phyloP scores from a whole-genome alignment of 2,797 vertebrate species.

The Xiphorhynchus erythropygius region DNA sequence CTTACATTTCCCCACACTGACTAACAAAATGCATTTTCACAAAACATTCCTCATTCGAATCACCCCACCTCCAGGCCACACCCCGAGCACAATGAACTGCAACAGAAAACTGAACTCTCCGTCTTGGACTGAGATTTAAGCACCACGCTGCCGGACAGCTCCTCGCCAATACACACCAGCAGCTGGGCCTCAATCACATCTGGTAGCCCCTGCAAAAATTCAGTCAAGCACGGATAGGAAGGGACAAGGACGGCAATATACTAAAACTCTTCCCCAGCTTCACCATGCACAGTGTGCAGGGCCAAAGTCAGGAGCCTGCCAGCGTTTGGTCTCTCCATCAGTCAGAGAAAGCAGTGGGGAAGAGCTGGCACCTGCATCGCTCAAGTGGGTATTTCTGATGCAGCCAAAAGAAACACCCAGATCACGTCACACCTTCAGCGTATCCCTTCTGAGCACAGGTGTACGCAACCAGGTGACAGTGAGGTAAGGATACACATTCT shows the following conservation, averaged over 20 bases:
- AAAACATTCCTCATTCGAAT: neutral
- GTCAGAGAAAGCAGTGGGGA: neutral
- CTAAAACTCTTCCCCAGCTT: neutral
- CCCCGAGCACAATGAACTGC: neutral
- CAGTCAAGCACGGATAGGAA: neutral
- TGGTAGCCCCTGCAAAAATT: neutral
- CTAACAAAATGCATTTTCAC: neutral
- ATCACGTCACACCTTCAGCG: neutral
- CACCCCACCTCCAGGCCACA: slow-evolving; percentile 17
- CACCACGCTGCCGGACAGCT: neutral
- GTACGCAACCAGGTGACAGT: neutral
- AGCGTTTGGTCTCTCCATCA: neutral
- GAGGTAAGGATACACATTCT: neutral
- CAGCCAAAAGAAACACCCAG: neutral
- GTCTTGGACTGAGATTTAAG: neutral
- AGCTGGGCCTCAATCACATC: slow-evolving; percentile 9
- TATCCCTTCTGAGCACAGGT: neutral
- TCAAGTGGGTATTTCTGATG: neutral
- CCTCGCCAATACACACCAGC: neutral
- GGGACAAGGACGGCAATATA: neutral
- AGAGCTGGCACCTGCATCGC: neutral
- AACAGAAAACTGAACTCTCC: neutral
- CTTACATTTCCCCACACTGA: neutral
- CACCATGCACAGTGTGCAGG: neutral
- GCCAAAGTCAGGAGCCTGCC: neutral